Conservation (phyloP, 2,797 vertebrate species). For the Myotis planiceps region DNA sequence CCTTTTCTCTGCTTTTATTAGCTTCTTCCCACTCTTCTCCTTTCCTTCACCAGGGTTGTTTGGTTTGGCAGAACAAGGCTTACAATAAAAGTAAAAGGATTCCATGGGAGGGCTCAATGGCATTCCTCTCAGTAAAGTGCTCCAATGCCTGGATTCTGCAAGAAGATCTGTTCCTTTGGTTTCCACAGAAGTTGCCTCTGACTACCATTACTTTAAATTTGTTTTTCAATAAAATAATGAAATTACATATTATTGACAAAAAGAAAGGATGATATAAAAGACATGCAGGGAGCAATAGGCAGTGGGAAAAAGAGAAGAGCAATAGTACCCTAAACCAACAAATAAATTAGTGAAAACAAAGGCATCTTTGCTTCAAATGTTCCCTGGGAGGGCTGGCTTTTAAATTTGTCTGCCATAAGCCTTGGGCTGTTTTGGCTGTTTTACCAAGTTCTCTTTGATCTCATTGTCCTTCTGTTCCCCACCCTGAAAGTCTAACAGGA, state of each 20-base stretch:
- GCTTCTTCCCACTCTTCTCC: background rate
- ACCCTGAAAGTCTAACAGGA: background rate
- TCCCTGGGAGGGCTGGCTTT: background rate
- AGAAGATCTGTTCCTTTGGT: background rate
- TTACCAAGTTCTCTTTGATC: background rate
- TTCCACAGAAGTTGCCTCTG: background rate
- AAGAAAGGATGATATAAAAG: background rate
- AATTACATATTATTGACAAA: background rate
- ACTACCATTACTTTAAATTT: background rate
- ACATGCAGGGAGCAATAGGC: background rate
- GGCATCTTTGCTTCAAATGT: accelerated
- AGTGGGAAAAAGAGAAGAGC: background rate
- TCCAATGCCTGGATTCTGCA: accelerated
- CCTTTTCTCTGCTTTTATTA: background rate
- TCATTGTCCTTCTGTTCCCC: background rate
- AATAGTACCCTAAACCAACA: accelerated
- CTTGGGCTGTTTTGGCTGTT: background rate
- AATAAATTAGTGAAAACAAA: accelerated
- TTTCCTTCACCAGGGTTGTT: background rate
- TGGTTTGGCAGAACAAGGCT: background rate
- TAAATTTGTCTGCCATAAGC: accelerated
- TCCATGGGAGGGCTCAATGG: background rate
- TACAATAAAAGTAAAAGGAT: background rate
- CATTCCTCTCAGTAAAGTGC: accelerated
- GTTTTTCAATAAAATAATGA: background rate